Evolutionary conservation across 2,888 invertebrate species (phyloP).

Genomic region (Nudaria mundana): DNA sequence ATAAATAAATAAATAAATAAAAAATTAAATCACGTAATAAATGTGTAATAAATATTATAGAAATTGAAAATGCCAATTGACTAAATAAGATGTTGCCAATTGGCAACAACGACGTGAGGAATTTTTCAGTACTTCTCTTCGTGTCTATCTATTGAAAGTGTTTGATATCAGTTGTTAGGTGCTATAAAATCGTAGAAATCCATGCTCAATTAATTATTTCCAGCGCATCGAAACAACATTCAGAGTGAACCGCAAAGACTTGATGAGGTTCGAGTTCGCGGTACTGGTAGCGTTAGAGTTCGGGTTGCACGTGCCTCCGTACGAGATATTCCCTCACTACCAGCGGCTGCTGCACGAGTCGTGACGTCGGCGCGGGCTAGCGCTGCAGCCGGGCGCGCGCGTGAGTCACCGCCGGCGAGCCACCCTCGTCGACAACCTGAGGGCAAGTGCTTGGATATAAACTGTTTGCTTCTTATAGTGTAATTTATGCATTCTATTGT

Average conservation of each 20-base stretch:
- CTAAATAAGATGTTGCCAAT: too few species aligned
- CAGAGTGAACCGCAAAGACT: slow-evolving; percentile 93
- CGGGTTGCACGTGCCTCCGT: slow-evolving; percentile 93
- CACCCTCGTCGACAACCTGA: slow-evolving; percentile 60
- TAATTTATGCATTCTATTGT: too few species aligned
- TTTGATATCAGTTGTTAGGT: too few species aligned
- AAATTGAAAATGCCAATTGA: too few species aligned
- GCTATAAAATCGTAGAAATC: too few species aligned
- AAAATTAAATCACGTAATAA: too few species aligned
- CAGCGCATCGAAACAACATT: slow-evolving; percentile 96
- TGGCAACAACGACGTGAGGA: too few species aligned
- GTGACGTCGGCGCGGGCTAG: slow-evolving; percentile 82
- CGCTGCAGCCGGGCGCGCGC: slow-evolving; percentile 45
- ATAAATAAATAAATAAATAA: too few species aligned
- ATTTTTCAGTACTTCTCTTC: too few species aligned
- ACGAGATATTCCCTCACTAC: slow-evolving; percentile 97
- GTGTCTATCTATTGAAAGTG: too few species aligned
- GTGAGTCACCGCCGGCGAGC: slow-evolving; percentile 51
- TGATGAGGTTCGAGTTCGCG: slow-evolving; percentile 95
- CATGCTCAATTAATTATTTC: too few species aligned
- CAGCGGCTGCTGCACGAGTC: slow-evolving; percentile 96
- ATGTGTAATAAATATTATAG: too few species aligned
- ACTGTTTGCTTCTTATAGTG: not conserved
- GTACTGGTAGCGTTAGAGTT: slow-evolving; percentile 97
- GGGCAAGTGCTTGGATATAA: slow-evolving; percentile 54